Conservation (phyloP, 2,888 invertebrate species). For the Caenorhabditis auriculariae region DNA sequence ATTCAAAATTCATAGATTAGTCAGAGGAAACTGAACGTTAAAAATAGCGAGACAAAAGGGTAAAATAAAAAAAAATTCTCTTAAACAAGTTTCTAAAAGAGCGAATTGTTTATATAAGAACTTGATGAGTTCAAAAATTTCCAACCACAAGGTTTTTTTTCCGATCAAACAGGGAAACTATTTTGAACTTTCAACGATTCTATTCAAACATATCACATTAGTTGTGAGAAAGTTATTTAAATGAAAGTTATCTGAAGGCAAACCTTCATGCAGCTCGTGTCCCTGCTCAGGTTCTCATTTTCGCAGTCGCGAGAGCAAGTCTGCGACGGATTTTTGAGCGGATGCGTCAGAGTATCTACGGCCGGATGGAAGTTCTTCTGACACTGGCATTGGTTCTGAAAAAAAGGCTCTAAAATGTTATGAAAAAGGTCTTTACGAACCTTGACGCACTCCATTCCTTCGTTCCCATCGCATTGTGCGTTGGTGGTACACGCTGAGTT, state of each 20-base stretch:
- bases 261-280: slow-evolving; percentile 57
- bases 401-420: not conserved
- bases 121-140: not conserved
- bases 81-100: no score
- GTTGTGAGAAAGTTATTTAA: no score
- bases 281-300: slow-evolving; percentile 52
- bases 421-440: slow-evolving; percentile 4
- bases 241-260: not conserved
- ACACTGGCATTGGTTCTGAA: slow-evolving; percentile 57
- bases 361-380: slow-evolving; percentile 56
- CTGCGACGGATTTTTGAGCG: slow-evolving; percentile 60
- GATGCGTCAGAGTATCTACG: slow-evolving; percentile 58
- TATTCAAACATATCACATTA: not conserved
- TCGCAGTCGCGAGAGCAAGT: slow-evolving; percentile 57
- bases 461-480: slow-evolving; percentile 62
- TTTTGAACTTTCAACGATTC: not conserved
- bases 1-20: no score
- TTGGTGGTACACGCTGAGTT: slow-evolving; percentile 52
- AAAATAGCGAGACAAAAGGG: no score
- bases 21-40: no score
- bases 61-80: no score
- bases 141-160: not conserved
- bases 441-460: slow-evolving; percentile 60
- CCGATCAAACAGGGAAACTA: not conserved
- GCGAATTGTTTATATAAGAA: no score